Base-by-base conservation (phyloP, 1,140 invertebrate species). In the Drosophila leontia region DNA sequence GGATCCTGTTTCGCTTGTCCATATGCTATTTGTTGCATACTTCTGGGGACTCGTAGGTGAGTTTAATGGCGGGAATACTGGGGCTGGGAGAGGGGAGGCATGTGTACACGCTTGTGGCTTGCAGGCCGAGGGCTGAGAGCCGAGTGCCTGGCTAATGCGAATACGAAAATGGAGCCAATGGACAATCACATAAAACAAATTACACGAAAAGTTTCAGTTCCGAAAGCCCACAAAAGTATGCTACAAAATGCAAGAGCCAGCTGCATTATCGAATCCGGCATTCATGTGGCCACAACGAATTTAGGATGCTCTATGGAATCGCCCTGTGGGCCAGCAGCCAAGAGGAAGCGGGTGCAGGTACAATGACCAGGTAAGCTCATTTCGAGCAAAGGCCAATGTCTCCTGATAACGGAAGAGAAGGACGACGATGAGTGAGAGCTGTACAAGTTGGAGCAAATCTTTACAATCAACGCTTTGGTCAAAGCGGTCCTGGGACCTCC, bases 151-250 rank as follows among this genome's bases (percentile, higher is more conserved):
- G 85, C 83, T 87, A 87, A 87, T 87, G 84, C 76, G 83, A 80
- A 75, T 84, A 74, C 84, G 74, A 84, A 84, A 87, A 78, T 88
- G 80, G 81, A 87, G 76, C 83, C 83, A 87, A 87, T 87, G 85
- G 81, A 84, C 83, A 88, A 87, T 87, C 83, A 87, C 84, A 87
- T 87, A 87, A 87, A 87, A 88, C 83, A 87, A 87, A 87, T 87
- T 87, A 87, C 83, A 84, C 80, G 77, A 80, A 80, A 88, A 88
- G 78, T 86, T 86, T 59, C 69, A 77, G 72, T 37, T 60, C 13
- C 65, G 65, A 78, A 78, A 87, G 83, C 83, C 83, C 84, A 70
- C 84, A 88, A 72, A 85, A 86, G 83, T 86, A 69, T 60, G 82
- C 79, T 85, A 86, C 83, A 82, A 71, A 87, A 80, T 88, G 77